Percentiles rank a stretch among this genome's conserved stretches.
Conservation (phyloP, 2,797 vertebrate genomes). For the Pyrrhura leucotis region DNA sequence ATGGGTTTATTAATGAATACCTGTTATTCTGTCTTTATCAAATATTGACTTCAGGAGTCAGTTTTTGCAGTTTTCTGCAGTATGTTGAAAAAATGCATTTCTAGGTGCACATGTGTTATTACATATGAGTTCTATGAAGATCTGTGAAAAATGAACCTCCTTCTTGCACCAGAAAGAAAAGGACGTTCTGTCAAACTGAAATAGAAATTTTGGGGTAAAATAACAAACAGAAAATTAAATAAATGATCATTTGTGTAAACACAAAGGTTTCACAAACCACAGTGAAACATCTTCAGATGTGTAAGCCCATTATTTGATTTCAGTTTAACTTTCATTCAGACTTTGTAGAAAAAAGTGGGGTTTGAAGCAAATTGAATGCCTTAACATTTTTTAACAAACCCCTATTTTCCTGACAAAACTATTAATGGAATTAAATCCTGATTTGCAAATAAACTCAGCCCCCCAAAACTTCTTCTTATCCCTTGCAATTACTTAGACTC, state of each 20-base stretch:
- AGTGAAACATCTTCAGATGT: not conserved
- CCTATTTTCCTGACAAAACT: not conserved
- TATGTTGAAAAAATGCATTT: not conserved
- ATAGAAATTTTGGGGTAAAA: not conserved
- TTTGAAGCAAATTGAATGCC: not conserved
- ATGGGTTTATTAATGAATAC: not conserved
- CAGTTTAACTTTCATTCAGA: not conserved
- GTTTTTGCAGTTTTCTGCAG: not conserved
- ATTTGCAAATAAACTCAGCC: not conserved
- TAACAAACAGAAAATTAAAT: not conserved
- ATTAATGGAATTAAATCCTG: not conserved
- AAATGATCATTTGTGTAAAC: not conserved
- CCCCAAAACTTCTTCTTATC: not conserved
- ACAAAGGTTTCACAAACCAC: not conserved
- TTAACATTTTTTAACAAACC: not conserved
- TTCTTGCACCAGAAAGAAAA: not conserved
- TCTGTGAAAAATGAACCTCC: not conserved
- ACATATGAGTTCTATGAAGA: not conserved
- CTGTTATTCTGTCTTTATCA: not conserved
- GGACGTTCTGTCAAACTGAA: not conserved
- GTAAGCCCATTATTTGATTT: not conserved
- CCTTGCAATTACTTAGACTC: not conserved
- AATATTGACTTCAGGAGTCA: not conserved
- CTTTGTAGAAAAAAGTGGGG: not conserved
- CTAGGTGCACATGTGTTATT: not conserved